Percentiles rank a stretch among this genome's conserved stretches.
Conservation (phyloP, 2,888 invertebrate species). For the Sphaerophoria taeniata region DNA sequence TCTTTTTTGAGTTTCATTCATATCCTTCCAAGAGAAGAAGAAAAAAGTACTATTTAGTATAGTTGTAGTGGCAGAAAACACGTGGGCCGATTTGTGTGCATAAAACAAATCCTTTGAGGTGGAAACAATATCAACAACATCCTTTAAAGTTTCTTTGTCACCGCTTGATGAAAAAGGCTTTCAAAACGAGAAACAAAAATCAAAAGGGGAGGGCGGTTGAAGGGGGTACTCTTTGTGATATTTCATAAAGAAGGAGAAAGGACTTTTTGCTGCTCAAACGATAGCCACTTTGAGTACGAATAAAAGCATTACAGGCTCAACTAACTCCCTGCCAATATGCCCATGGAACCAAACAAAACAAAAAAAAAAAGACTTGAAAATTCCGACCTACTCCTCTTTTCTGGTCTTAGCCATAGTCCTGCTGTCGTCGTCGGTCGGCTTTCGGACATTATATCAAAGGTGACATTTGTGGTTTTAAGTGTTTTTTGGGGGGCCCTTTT, state of each 20-base stretch:
- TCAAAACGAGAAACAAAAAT: background rate
- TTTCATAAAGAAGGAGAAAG: conserved; percentile 12
- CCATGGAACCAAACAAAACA: conserved; percentile 28
- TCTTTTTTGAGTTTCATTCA: background rate
- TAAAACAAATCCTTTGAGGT: conserved; percentile 52
- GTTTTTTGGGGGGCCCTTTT: conserved; percentile 27
- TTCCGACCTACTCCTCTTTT: background rate
- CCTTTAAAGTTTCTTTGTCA: conserved; percentile 56
- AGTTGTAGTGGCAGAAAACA: conserved; percentile 67
- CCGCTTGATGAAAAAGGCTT: background rate
- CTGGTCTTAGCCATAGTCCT: background rate
- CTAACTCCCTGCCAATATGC: conserved; percentile 30
- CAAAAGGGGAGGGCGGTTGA: background rate
- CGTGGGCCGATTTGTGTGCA: conserved; percentile 68
- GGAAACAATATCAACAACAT: conserved; percentile 39
- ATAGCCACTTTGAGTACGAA: conserved; percentile 62
- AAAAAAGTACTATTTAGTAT: background rate
- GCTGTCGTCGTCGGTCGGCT: background rate
- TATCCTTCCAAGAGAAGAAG: background rate
- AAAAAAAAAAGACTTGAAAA: conserved; percentile 23
- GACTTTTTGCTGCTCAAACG: conserved; percentile 3
- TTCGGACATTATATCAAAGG: conserved; percentile 62
- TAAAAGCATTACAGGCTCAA: conserved; percentile 55
- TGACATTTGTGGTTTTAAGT: conserved; percentile 65
- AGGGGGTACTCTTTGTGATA: conserved; percentile 8